Evolutionary conservation across 2,888 invertebrate genomes (phyloP).

Genomic region (Latrodectus elegans): DNA sequence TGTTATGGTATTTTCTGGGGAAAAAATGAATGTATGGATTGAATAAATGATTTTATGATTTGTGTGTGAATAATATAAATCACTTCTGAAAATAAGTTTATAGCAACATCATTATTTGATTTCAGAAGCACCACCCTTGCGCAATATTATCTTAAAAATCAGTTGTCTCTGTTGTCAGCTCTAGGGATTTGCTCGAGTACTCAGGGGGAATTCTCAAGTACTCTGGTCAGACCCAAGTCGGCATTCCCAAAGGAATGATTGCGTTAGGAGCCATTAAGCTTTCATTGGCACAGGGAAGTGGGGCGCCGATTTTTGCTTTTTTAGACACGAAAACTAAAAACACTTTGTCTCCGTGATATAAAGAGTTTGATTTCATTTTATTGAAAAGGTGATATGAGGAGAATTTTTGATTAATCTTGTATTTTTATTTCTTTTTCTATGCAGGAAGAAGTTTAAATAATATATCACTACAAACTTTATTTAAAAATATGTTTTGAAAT

Average conservation of each 20-base stretch:
- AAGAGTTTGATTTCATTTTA: background rate
- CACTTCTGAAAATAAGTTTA: no score
- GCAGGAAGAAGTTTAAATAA: no score
- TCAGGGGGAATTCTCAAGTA: conserved; percentile 30
- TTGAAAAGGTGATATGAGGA: background rate
- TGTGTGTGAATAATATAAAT: no score
- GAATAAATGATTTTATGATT: no score
- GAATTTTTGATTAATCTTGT: background rate
- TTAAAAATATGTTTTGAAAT: no score
- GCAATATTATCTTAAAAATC: conserved; percentile 11
- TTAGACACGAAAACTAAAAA: background rate
- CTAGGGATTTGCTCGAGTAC: conserved; percentile 13
- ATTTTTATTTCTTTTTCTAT: no score
- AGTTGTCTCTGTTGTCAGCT: background rate
- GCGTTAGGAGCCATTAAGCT: conserved; percentile 25
- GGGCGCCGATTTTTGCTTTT: background rate
- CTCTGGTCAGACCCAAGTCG: background rate
- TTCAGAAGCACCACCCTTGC: background rate
- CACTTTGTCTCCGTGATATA: background rate
- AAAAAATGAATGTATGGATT: no score
- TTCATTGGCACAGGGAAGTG: background rate
- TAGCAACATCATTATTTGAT: no score
- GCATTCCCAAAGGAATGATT: conserved; percentile 5
- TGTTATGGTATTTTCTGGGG: no score
- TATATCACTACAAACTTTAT: no score